Base-by-base conservation (phyloP, 2,113 vertebrate genomes). In the Hylia prasina region DNA sequence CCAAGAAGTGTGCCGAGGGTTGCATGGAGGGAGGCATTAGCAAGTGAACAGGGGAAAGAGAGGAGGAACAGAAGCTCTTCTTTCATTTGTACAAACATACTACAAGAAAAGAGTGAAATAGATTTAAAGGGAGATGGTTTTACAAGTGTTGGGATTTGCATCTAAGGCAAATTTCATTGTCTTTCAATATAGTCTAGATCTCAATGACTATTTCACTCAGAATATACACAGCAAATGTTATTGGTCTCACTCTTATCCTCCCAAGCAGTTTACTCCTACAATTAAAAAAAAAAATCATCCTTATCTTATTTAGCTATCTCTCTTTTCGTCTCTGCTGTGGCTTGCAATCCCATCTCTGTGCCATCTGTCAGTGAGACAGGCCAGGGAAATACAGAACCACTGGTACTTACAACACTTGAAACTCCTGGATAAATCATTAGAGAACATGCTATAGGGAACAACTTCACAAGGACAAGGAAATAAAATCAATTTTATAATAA, bases 361-460 rank as follows among this genome's bases (percentile, higher is more conserved):
- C 81, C 70, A 95, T 97, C 53, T 3, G 0, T 96, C 93, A 96
- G 77, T 35, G 28, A 94, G 96, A 96, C 93, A 94, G 72, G 71
- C 40, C 31, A 5, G 94, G 93, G 92, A 96, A 94, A 95, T 90
- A 64, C 44, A 90, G 93, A 94, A 93, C 48, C 93, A 48, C 60
- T 71, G 92, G 90, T 96, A 96, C 88, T 96, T 94, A 86, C 19
- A 90, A 51, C 1, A 0, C 84, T 93, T 92, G 85, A 96, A 92
- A 84, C 37, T 94, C 68, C 60, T 71, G 72, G 85, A 92, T 94
- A 96, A 94, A 96, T 97, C 82, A 90, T 88, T 93, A 89, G 44
- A 94, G 82, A 94, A 78, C 60, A 71, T 71, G 64, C 68, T 71
- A 68, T 33, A 81, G 90, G 82, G 84, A 96, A 75, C 82, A 93